Evolutionary conservation across 1,140 invertebrate genomes (phyloP), one percentile per base, ranked within the genome.

Genomic region (Cherax quadricarinatus): DNA sequence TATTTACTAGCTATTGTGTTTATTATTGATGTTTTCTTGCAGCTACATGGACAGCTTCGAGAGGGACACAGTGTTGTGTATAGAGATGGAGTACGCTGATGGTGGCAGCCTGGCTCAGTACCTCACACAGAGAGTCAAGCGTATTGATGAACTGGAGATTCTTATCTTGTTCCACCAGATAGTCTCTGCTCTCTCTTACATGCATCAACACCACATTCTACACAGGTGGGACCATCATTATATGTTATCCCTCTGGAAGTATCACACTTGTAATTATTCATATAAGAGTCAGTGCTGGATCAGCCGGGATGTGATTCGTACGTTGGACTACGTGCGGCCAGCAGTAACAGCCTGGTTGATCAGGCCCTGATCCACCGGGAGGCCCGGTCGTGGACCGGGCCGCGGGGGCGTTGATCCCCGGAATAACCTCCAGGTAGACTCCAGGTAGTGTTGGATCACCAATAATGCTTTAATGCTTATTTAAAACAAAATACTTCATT

Each of bases 71-170:
- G 95, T 96, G 51, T 94, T 98, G 9, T 96, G 97, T 95, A 97
- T 97, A 91, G 97, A 98, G 95, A 98, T 97, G 97, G 97, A 98
- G 94, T 98, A 97, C 95, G 97, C 97, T 24, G 97, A 97, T 95
- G 97, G 97, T 41, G 97, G 97, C 53, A 98, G 97, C 3, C 93
- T 98, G 84, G 96, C 96, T 4, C 96, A 97, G 94, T 96, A 96
- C 90, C 95, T 98, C 4, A 94, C 96, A 21, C 94, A 94, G 70
- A 73, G 88, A 78, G 95, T 95, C 7, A 95, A 94, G 18, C 94
- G 95, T 6, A 84, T 97, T 16, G 95, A 96, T 75, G 97, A 97
- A 94, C 94, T 95, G 89, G 96, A 97, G 93, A 96, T 97, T 82
- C 95, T 97, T 30, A 94, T 95, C 5, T 95, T 97, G 80, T 97